Conservation (phyloP, 1,140 invertebrate genomes). For the Adoxophyes honmai region DNA sequence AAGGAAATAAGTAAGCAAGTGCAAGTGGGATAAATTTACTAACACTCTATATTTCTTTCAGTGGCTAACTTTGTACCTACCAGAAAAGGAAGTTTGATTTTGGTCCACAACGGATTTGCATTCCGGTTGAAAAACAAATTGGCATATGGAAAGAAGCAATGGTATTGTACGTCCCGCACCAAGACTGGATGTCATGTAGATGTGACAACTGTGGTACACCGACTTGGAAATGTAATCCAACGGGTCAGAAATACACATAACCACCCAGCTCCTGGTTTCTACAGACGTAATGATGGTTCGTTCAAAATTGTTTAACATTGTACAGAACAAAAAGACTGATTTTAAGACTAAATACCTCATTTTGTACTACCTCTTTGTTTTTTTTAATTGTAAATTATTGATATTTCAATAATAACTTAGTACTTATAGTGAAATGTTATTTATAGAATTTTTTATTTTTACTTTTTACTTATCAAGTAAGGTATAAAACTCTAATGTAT, state of each 20-base stretch:
- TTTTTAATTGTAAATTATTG: background rate
- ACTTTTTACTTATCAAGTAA: too few relatives aligned
- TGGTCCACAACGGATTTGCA: constrained; percentile 62
- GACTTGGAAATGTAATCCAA: constrained; percentile 42
- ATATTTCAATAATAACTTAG: background rate
- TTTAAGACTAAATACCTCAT: constrained; percentile 27
- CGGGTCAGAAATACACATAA: constrained; percentile 59
- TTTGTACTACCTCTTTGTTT: background rate
- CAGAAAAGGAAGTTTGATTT: constrained; percentile 58
- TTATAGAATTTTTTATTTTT: too few relatives aligned
- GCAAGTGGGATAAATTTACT: constrained; percentile 22
- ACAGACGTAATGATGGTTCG: constrained; percentile 58
- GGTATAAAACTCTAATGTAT: too few relatives aligned
- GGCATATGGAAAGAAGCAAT: constrained; percentile 69
- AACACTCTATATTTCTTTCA: constrained; percentile 36
- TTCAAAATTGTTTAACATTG: constrained; percentile 57
- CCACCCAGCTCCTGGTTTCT: constrained; percentile 61
- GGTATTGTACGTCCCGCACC: constrained; percentile 63
- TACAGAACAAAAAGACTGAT: constrained; percentile 17
- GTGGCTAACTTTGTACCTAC: constrained; percentile 66
- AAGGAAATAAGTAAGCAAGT: background rate
- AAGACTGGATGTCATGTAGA: constrained; percentile 66
- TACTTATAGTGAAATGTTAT: too few relatives aligned
- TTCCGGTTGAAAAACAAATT: constrained; percentile 69
- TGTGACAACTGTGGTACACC: constrained; percentile 50